Evolutionary conservation across 1,140 invertebrate genomes (phyloP).

Genomic region (Pissodes strobi): DNA sequence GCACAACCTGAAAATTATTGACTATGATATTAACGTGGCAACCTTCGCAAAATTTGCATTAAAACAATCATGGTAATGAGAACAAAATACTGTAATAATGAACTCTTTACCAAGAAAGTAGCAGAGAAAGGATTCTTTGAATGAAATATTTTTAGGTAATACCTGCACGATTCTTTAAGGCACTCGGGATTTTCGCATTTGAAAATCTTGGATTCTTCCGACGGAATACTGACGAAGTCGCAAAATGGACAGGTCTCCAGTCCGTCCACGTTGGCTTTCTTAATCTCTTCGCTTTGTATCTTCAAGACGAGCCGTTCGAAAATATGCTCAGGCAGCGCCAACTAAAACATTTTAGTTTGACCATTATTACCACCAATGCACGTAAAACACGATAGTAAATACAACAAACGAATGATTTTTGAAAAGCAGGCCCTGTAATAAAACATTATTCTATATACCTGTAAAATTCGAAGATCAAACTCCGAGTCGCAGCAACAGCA

Average conservation of each 20-base stretch:
- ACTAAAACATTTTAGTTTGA: slow-evolving; percentile 23
- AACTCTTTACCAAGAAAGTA: no score
- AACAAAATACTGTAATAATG: no score
- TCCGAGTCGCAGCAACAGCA: slow-evolving; percentile 54
- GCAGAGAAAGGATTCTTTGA: no score
- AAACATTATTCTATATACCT: slow-evolving; percentile 43
- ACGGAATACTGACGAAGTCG: no score
- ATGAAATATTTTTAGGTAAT: no score
- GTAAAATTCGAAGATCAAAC: slow-evolving; percentile 58
- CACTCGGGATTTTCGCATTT: slow-evolving; percentile 68
- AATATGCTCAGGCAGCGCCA: slow-evolving; percentile 48
- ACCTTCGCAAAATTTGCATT: no score
- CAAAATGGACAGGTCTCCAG: no score
- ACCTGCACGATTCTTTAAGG: slow-evolving; percentile 65
- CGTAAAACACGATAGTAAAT: not conserved
- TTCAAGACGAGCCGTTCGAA: slow-evolving; percentile 62
- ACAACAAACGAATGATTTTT: not conserved
- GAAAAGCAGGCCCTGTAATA: not conserved
- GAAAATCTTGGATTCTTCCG: slow-evolving; percentile 65
- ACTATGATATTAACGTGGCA: no score
- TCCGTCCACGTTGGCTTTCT: slow-evolving; percentile 63
- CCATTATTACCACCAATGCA: not conserved
- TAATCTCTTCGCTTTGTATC: slow-evolving; percentile 65
- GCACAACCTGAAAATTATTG: slow-evolving; percentile 54
- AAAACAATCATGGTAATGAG: no score